Conservation (phyloP, 2,113 vertebrate genomes). For the Mus spicilegus region DNA sequence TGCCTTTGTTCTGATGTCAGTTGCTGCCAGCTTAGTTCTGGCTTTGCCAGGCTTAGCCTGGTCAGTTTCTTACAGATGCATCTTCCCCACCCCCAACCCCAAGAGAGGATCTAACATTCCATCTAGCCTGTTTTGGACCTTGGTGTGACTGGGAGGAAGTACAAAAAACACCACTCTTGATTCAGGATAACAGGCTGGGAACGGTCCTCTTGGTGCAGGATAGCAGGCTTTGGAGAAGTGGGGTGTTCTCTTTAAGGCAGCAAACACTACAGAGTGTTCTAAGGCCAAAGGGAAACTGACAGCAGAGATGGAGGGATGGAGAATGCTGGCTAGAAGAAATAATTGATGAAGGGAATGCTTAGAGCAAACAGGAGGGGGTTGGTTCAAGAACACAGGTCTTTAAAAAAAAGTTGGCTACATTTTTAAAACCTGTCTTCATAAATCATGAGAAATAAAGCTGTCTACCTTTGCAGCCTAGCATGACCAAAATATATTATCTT, state of each 20-base stretch:
- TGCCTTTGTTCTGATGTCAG: background rate
- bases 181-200: too few species aligned
- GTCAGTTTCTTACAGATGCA: background rate
- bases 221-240: background rate
- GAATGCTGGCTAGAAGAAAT: background rate
- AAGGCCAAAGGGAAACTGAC: background rate
- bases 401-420: slow-evolving; percentile 1
- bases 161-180: background rate
- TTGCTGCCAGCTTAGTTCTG: background rate
- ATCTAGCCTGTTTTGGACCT: background rate
- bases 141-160: background rate
- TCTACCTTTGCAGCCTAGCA: background rate
- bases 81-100: background rate
- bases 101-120: background rate
- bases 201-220: background rate
- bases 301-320: background rate
- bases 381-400: slow-evolving; percentile 16
- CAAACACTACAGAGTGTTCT: background rate
- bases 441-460: slow-evolving; percentile 61
- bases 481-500: background rate
- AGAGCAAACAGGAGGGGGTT: background rate
- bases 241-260: background rate
- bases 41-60: background rate
- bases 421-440: slow-evolving; percentile 43
- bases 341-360: background rate